phyloP scores from a whole-genome alignment of 1,140 invertebrate genomes.

The Drosophila ercepeae region DNA sequence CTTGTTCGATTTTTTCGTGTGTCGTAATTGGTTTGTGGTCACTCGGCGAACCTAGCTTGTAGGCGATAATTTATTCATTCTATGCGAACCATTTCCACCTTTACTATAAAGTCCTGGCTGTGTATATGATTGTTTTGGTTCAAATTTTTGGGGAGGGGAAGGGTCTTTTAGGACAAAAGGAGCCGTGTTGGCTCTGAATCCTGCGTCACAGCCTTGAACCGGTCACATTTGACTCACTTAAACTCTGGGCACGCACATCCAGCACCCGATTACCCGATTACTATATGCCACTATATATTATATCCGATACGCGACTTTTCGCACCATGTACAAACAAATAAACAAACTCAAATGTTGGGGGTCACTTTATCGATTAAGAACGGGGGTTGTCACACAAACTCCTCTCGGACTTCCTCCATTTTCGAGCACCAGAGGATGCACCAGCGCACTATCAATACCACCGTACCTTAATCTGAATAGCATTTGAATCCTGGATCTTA shows the following conservation, averaged over 20 bases:
- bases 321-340: slow-evolving; percentile 39
- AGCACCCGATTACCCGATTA: slow-evolving; percentile 18
- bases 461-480: slow-evolving; percentile 22
- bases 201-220: slow-evolving; percentile 37
- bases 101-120: background rate
- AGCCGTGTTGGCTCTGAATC: slow-evolving; percentile 12
- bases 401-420: background rate
- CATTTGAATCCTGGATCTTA: slow-evolving; percentile 11
- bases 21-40: slow-evolving; percentile 33
- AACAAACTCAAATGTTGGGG: slow-evolving; percentile 40
- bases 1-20: background rate
- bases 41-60: slow-evolving; percentile 15
- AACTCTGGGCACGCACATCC: slow-evolving; percentile 39
- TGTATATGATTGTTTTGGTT: slow-evolving; percentile 35
- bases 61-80: slow-evolving; percentile 40
- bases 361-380: slow-evolving; percentile 70
- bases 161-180: background rate
- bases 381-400: slow-evolving; percentile 21
- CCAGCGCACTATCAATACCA: background rate
- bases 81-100: slow-evolving; percentile 20
- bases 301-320: slow-evolving; percentile 29
- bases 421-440: background rate
- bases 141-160: background rate
- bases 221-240: slow-evolving; percentile 48
- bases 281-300: slow-evolving; percentile 13